Base-by-base conservation (phyloP, 2,797 vertebrate genomes). In the Phaenicophaeus curvirostris region DNA sequence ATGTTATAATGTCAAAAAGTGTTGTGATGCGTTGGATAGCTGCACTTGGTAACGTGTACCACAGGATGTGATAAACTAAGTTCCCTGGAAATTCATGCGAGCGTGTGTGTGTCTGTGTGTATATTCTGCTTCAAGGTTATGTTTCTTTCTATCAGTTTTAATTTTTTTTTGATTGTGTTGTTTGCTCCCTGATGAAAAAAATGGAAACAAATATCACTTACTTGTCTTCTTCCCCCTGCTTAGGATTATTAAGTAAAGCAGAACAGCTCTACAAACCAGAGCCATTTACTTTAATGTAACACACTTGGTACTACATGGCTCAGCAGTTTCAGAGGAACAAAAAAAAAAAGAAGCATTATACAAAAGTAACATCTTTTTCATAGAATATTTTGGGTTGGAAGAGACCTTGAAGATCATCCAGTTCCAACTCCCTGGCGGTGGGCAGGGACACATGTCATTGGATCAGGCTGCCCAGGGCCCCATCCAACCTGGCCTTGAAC, bases 91-190 rank as follows among this genome's bases (percentile, higher is more conserved):
- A 58, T 31, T 58, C 5, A 2, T 6, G 2, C n/a, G n/a, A n/a
- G n/a, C n/a, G n/a, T n/a, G n/a, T n/a, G n/a, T n/a, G n/a, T 39
- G 4, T 44, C 0, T n/a, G 6, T 18, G 4, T 35, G 11, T 19
- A 28, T 2, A 35, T 50, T 59, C 5, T 72, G 28, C 33, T 59
- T 54, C 37, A 21, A 67, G 23, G 39, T n/a, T 59, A 24, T 6
- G 28, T 10, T 42, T 62, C 74, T 78, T 62, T 42, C 11, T 85
- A n/a, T 12, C 28, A 30, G 21, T 17, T 87, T 75, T 57, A 18
- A 37, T 50, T 42, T 85, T 72, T 16, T 39, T 48, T 55, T 28
- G n/a, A 35, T 27, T 53, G 8, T 0, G 21, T 5, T 61, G n/a
- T 17, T 58, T 8, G 6, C 24, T 53, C 55, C 46, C 48, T 28